Conservation (phyloP, 2,888 invertebrate species). For the Meiosimyza platycephala region DNA sequence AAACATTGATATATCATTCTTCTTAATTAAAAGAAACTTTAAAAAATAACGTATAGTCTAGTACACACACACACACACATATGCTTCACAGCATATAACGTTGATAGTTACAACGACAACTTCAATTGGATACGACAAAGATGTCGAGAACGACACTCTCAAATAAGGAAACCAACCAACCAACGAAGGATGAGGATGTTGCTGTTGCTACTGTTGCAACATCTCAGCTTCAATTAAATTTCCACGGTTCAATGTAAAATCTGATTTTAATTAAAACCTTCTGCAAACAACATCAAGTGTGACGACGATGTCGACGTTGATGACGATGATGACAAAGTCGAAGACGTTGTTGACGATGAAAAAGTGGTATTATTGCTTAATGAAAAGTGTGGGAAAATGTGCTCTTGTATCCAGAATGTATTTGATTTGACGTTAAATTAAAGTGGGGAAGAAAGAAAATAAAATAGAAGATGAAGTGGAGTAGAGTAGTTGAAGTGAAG, state of each 20-base stretch:
- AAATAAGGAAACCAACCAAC: not conserved
- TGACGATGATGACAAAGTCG: conserved; percentile 1
- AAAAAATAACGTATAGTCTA: too few relatives aligned
- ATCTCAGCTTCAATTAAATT: conserved; percentile 43
- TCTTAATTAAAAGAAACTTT: too few relatives aligned
- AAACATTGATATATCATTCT: too few relatives aligned
- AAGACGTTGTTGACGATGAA: conserved; percentile 3
- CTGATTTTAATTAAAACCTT: conserved; percentile 46
- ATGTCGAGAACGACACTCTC: not conserved
- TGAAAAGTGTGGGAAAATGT: too few relatives aligned
- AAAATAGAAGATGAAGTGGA: too few relatives aligned
- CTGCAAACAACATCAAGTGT: conserved; percentile 42
- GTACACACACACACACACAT: not conserved
- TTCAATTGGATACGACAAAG: too few relatives aligned
- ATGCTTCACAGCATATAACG: not conserved
- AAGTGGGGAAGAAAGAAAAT: too few relatives aligned
- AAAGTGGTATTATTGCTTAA: not conserved
- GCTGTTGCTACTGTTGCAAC: not conserved
- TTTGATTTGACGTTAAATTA: too few relatives aligned
- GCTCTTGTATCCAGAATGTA: too few relatives aligned
- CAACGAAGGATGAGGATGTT: too few relatives aligned
- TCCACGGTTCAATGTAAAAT: conserved; percentile 44
- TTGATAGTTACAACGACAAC: too few relatives aligned
- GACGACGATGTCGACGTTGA: conserved; percentile 13
- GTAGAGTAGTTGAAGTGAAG: too few relatives aligned